Percentiles rank a stretch among this genome's conserved stretches.
Conservation (phyloP, 2,888 invertebrate genomes). For the Ypsolopha scabrella region DNA sequence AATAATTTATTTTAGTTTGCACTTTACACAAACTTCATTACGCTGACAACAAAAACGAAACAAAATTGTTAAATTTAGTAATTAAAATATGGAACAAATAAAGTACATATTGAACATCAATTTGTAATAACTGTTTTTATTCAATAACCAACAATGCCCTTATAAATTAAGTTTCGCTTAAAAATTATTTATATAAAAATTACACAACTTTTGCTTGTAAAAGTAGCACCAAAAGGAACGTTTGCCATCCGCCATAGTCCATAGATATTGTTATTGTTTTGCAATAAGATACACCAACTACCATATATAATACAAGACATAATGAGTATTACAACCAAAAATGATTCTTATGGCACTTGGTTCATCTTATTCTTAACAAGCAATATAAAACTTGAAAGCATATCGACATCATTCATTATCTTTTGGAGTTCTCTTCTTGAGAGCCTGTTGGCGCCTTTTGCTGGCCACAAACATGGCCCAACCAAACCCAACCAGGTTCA, state of each 20-base stretch:
- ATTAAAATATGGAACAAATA: not conserved
- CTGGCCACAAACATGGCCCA: constrained; percentile 83
- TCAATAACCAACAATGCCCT: not conserved
- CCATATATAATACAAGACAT: too few relatives aligned
- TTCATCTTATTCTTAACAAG: too few relatives aligned
- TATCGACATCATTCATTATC: not conserved
- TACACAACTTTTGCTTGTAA: not conserved
- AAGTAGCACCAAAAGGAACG: not conserved
- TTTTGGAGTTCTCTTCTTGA: constrained; percentile 26
- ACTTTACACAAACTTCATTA: too few relatives aligned
- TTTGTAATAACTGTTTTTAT: not conserved
- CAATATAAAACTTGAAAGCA: too few relatives aligned
- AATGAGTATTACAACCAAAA: too few relatives aligned
- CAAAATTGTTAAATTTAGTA: too few relatives aligned
- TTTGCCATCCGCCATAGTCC: too few relatives aligned
- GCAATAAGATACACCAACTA: too few relatives aligned
- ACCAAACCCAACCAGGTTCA: constrained; percentile 81
- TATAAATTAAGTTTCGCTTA: not conserved
- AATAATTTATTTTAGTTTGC: not conserved
- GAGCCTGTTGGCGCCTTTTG: constrained; percentile 69
- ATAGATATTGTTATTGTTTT: too few relatives aligned
- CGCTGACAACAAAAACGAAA: too few relatives aligned
- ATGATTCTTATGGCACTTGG: too few relatives aligned
- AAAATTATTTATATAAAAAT: not conserved
- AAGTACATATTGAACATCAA: not conserved